Evolutionary conservation across 2,113 vertebrate genomes (phyloP).

Genomic region (Lampris incognitus): DNA sequence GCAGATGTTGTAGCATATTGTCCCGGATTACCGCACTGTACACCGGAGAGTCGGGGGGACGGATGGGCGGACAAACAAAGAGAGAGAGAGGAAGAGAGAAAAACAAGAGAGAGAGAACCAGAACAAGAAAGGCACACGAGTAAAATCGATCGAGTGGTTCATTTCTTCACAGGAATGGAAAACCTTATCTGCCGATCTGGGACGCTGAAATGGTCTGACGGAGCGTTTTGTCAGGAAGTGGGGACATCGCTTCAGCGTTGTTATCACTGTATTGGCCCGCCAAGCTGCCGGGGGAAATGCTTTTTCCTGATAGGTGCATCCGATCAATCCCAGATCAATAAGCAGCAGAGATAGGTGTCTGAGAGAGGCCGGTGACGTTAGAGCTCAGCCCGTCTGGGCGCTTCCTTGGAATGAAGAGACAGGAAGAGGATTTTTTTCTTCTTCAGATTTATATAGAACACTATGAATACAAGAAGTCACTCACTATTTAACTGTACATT

Average conservation of each 20-base stretch:
- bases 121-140: slow-evolving; percentile 58
- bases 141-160: slow-evolving; percentile 61
- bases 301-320: slow-evolving; percentile 39
- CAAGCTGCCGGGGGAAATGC: slow-evolving; percentile 30
- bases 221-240: slow-evolving; percentile 41
- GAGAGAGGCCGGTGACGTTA: neutral
- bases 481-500: too few relatives aligned
- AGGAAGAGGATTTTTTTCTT: too few relatives aligned
- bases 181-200: slow-evolving; percentile 68
- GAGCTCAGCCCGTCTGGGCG: neutral
- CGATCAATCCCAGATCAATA: slow-evolving; percentile 53
- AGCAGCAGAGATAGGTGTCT: slow-evolving; percentile 20
- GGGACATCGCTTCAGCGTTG: slow-evolving; percentile 32
- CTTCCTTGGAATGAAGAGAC: too few relatives aligned
- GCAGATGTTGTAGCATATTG: slow-evolving; percentile 97
- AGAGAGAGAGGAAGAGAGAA: slow-evolving; percentile 46
- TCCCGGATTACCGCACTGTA: slow-evolving; percentile 83
- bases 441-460: too few relatives aligned
- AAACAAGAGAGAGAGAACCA: slow-evolving; percentile 52
- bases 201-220: slow-evolving; percentile 30
- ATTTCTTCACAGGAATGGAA: slow-evolving; percentile 31
- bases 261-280: slow-evolving; percentile 18
- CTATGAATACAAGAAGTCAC: too few relatives aligned
- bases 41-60: slow-evolving; percentile 77
- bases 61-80: slow-evolving; percentile 50